phyloP scores from a whole-genome alignment of 2,888 invertebrate species.

The Drosophila formosana region DNA sequence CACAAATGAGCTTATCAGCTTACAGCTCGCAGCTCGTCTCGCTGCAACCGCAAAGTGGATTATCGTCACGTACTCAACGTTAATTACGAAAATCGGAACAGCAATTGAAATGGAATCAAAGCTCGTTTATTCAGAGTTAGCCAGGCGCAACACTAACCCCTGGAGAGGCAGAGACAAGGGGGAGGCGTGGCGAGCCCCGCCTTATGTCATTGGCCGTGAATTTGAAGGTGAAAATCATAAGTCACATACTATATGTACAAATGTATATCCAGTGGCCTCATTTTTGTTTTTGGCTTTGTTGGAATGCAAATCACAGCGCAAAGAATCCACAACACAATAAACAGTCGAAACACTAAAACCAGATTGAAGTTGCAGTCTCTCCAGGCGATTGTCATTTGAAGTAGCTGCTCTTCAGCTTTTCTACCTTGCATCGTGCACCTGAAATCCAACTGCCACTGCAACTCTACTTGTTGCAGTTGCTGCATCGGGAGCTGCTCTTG shows the following conservation, averaged over 20 bases:
- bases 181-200: neutral
- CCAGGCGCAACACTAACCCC: neutral
- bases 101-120: slow-evolving; percentile 12
- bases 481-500: slow-evolving; percentile 34
- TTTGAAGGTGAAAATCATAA: slow-evolving; percentile 57
- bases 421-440: slow-evolving; percentile 62
- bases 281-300: slow-evolving; percentile 24
- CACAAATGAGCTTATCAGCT: slow-evolving; percentile 48
- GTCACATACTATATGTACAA: slow-evolving; percentile 30
- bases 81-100: slow-evolving; percentile 24
- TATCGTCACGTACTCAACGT: slow-evolving; percentile 39
- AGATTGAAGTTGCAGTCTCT: slow-evolving; percentile 39
- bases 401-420: slow-evolving; percentile 37
- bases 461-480: slow-evolving; percentile 33
- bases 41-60: slow-evolving; percentile 25
- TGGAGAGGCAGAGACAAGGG: neutral
- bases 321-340: slow-evolving; percentile 10
- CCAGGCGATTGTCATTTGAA: slow-evolving; percentile 39
- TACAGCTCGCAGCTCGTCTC: slow-evolving; percentile 4
- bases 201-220: slow-evolving; percentile 54
- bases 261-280: slow-evolving; percentile 35
- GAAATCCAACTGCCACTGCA: slow-evolving; percentile 51
- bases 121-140: slow-evolving; percentile 5
- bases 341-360: slow-evolving; percentile 39
- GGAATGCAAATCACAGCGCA: slow-evolving; percentile 43